Base-by-base conservation (phyloP, 2,888 invertebrate genomes). In the Caenorhabditis wallacei region DNA sequence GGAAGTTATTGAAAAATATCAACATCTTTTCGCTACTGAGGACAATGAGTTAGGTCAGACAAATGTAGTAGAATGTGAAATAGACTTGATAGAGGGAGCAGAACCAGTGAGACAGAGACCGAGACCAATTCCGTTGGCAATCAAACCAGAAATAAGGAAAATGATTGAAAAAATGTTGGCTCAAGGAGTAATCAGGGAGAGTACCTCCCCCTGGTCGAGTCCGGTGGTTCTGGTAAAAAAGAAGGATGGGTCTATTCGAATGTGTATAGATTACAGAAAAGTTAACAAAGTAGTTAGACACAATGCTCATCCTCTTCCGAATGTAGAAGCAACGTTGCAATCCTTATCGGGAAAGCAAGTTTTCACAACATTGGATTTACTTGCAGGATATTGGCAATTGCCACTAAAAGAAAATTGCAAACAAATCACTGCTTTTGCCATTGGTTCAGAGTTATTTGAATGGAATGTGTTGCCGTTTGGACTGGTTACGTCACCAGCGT, bases 371-470 rank as follows among this genome's bases (percentile, higher is more conserved):
- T 48, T 89, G n/a, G 89, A 90, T 59, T 22, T 85, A 18, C 18
- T 69, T 4, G 64, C 81, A 3, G 90, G 88, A 0, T 89, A 80
- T 70, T 88, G 87, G 85, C 88, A 90, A 24, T 61, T 88, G 0
- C 48, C 26, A n/a, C 35, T 91, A 35, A 68, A 26, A 0, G 76
- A 84, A 53, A 72, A 82, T 0, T 64, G 75, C 1, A 80, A 71
- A 16, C 57, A 68, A 13, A 88, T 87, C 30, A 64, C 64, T 5
- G 64, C 64, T 13, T 64, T 64, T 30, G 64, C 64, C 10, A 26
- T 64, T 18, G 64, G 64, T 1, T 26, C n/a, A n/a, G 64, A 64
- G 8, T 13, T 64, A 0, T 64, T 48, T 18, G 64, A 64, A n/a
- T 64, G 46, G 48, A 48, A 48, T 18, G 64, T 64, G 1, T 10